Evolutionary conservation across 1,140 invertebrate genomes (phyloP).

Genomic region (Antheraea mylitta): DNA sequence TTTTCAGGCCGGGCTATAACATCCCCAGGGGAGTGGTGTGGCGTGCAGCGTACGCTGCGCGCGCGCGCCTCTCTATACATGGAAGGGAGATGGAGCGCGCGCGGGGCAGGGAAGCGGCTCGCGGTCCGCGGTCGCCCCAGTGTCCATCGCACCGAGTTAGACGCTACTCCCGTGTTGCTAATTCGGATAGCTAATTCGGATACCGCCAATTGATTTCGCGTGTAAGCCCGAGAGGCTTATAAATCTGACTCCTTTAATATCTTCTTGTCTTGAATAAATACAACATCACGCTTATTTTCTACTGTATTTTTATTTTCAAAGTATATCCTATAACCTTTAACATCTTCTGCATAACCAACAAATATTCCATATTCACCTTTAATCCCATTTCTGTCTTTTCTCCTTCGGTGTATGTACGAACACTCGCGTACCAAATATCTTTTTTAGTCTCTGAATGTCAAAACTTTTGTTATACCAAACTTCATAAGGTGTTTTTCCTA

Average conservation of each 20-base stretch:
- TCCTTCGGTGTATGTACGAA: slow-evolving; percentile 29
- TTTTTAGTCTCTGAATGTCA: slow-evolving; percentile 17
- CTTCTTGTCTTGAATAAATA: no score
- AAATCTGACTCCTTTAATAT: no score
- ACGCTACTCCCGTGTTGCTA: no score
- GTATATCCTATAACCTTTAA: not conserved
- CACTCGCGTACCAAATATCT: slow-evolving; percentile 19
- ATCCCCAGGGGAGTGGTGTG: not conserved
- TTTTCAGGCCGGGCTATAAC: no score
- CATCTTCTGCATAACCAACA: slow-evolving; percentile 42
- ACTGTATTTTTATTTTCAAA: not conserved
- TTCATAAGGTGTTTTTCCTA: slow-evolving; percentile 32
- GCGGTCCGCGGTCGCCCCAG: no score
- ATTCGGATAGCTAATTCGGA: no score
- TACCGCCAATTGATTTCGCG: no score
- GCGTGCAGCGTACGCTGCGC: not conserved
- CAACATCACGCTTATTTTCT: not conserved
- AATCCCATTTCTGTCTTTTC: slow-evolving; percentile 24
- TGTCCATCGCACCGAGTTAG: no score
- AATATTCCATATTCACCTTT: slow-evolving; percentile 34
- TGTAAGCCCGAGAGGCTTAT: no score
- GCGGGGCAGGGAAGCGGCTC: no score
- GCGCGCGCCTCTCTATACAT: not conserved
- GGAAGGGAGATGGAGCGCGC: no score
- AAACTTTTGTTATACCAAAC: slow-evolving; percentile 22